Evolutionary conservation across 2,888 invertebrate species (phyloP), one percentile per base, ranked within the genome.

Genomic region (Hesperia comma): DNA sequence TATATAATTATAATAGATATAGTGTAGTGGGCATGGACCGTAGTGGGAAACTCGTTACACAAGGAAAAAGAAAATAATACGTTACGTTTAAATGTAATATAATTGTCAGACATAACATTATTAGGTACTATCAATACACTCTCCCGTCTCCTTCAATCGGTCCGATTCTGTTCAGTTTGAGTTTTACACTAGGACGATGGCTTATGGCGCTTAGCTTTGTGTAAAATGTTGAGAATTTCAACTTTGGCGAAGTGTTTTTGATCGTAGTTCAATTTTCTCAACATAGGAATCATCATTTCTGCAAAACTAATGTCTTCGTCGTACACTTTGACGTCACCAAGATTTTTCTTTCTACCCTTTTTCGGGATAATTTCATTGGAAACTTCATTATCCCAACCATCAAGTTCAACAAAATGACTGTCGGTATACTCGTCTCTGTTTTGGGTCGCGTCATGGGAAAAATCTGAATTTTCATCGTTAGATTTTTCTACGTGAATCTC

Each of bases 221-320:
- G 43, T 49, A 60, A 49, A 4, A 60, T 17, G 33, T 49, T 49
- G 3, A 60, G 46, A 7, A 60, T 60, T 49, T 60, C 60, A 14
- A 60, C 49, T 33, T 60, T 49, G 15, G 49, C 60, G 26, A 33
- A 60, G 41, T 60, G 49, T 17, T 60, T 60, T 37, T 60, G 60
- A n/a, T 60, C 60, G 12, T 49, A 49, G 33, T 60, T 60, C 14
- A 60, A 49, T 37, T 6, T 60, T n/a, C 32, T 40, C 14, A 56
- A 14, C 40, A 60, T 60, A 0, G 46, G 60, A 55, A 53, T 15
- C 26, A 53, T 26, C 53, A 53, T 53, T 53, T 53, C 53, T n/a
- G 26, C 8, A 6, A 53, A 53, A 53, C 53, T 53, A n/a, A 53
- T 53, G 8, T 53, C 53, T 53, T 53, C 53, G 8, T 53, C 53